phyloP scores from a whole-genome alignment of 2,113 vertebrate genomes.

The Urocynchramus pylzowi region DNA sequence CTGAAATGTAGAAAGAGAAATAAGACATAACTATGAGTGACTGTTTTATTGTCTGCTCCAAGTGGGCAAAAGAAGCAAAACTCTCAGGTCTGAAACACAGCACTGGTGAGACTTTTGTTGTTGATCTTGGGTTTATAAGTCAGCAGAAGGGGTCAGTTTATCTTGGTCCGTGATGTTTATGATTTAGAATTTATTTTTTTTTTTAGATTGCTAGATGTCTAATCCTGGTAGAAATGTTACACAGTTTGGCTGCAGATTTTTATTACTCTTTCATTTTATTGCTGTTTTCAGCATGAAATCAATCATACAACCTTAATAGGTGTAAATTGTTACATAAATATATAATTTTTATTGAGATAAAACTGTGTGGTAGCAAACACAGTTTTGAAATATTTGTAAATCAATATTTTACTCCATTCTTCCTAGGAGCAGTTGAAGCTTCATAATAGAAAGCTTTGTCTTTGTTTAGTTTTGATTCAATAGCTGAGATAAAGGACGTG shows the following conservation, averaged over 20 bases:
- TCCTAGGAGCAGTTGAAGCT: background rate
- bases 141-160: background rate
- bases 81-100: background rate
- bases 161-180: background rate
- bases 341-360: background rate
- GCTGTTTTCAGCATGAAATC: background rate
- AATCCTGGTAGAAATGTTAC: background rate
- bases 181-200: background rate
- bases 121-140: background rate
- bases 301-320: background rate
- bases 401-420: background rate
- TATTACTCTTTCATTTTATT: background rate
- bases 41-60: background rate
- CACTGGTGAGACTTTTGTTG: background rate
- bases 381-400: background rate
- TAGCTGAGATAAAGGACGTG: background rate
- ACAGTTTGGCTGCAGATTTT: background rate
- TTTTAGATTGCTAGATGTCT: background rate
- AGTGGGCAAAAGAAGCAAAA: background rate
- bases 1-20: background rate
- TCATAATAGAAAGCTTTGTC: background rate
- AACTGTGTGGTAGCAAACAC: background rate
- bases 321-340: background rate
- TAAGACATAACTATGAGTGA: background rate
- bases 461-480: background rate